Evolutionary conservation across 2,113 vertebrate genomes (phyloP), one percentile per base, ranked within the genome.

Genomic region (Cyprichromis sp.): DNA sequence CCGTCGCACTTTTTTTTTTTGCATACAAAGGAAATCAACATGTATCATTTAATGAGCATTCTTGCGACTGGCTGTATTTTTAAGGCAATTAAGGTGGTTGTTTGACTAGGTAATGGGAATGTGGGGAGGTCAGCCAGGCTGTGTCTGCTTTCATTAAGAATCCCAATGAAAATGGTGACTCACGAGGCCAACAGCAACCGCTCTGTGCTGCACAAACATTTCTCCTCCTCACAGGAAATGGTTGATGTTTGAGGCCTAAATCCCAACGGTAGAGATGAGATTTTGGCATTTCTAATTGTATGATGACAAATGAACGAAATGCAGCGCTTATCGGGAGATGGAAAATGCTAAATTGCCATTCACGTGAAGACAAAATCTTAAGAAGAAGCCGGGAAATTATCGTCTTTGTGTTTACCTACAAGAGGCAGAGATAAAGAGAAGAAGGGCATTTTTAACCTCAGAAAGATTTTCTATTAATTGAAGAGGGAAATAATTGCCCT

Each of bases 91-190:
- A 94, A 85, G 88, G 88, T 8, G 34, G 87, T 83, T 94, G 93
- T 95, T 95, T 96, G 88, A 88, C 81, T 92, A 87, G 78, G 71
- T 86, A 88, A 88, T 82, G 71, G 78, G 73, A 91, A 89, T 92
- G 80, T 83, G 80, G 91, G 91, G 90, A 93, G 93, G 92, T 94
- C 89, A 91, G 92, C 52, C 80, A 82, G 83, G 82, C 82, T 85
- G 73, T 53, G 78, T 84, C 54, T 90, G 82, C 84, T 94, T 93
- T 95, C 87, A 95, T 94, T 94, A 95, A 91, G 87, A 86, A 87
- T 71, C 45, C 76, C 24, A 83, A 16, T 83, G 90, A 94, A 94
- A 94, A 45, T 36, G 86, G 90, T 93, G 94, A 95, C 89, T 95
- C 90, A 91, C 89, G 81, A 83, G 31, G 59, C 85, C 86, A 68